Conservation (phyloP, 2,797 vertebrate genomes). For the Lerista edwardsae region DNA sequence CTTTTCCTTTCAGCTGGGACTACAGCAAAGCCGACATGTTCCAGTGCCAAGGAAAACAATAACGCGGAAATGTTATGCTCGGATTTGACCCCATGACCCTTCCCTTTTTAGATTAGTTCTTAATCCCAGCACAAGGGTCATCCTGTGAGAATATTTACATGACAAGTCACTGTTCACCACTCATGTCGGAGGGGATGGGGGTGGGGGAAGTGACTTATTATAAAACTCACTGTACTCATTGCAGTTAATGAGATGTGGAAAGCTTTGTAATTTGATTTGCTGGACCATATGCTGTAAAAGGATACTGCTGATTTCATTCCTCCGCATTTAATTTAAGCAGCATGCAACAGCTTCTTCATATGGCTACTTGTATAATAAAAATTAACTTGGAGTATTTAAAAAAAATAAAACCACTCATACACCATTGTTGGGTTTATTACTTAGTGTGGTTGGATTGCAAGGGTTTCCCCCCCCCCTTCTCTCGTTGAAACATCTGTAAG, state of each 20-base stretch:
- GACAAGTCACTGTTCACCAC: conserved; percentile 81
- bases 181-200: conserved; percentile 75
- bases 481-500: conserved; percentile 93
- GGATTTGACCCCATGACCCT: conserved; percentile 83
- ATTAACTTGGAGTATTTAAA: conserved; percentile 85
- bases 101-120: conserved; percentile 82
- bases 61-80: conserved; percentile 81
- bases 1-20: conserved; percentile 74
- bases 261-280: conserved; percentile 89
- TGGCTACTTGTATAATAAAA: conserved; percentile 91
- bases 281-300: conserved; percentile 85
- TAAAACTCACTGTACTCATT: conserved; percentile 83
- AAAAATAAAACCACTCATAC: conserved; percentile 69
- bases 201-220: conserved; percentile 81
- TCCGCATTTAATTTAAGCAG: conserved; percentile 86
- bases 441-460: conserved; percentile 88
- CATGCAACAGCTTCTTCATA: conserved; percentile 86
- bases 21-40: conserved; percentile 76
- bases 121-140: conserved; percentile 80
- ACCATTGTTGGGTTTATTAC: conserved; percentile 92
- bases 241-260: conserved; percentile 88
- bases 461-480: conserved; percentile 64
- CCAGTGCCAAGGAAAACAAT: conserved; percentile 81
- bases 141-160: conserved; percentile 79
- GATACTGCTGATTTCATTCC: conserved; percentile 86